Evolutionary conservation across 2,797 vertebrate species (phyloP).

Genomic region (Pseudochaenichthys georgianus): DNA sequence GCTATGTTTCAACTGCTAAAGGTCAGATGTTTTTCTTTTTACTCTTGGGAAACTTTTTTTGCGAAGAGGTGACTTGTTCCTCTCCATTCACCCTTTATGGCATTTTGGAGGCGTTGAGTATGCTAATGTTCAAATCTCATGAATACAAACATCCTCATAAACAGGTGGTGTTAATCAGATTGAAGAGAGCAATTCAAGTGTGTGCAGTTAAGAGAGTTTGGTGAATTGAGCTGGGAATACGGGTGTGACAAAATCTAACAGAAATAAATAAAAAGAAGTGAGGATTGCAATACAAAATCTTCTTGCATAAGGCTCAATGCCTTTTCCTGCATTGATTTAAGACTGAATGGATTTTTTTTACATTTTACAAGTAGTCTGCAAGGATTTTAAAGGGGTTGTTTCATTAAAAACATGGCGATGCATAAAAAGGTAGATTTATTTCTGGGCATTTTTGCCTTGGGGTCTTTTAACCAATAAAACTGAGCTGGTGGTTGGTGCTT

Average conservation of each 20-base stretch:
- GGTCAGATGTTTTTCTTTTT: neutral
- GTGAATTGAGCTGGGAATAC: neutral
- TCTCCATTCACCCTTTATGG: neutral
- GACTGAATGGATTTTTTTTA: too few species aligned
- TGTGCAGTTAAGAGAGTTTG: neutral
- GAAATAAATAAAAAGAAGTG: neutral
- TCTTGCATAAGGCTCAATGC: neutral
- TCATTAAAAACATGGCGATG: neutral
- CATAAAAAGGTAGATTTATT: neutral
- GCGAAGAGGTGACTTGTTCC: neutral
- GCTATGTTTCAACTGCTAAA: neutral
- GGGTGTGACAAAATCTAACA: neutral
- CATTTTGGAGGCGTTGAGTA: neutral
- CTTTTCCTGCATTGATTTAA: too few species aligned
- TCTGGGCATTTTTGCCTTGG: neutral
- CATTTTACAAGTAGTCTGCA: too few species aligned
- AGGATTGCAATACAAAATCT: neutral
- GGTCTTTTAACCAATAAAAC: slow-evolving; percentile 8
- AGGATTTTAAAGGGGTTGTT: neutral
- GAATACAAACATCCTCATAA: slow-evolving; percentile 3
- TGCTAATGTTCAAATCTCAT: neutral
- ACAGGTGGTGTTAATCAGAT: slow-evolving; percentile 2
- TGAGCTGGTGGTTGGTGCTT: slow-evolving; percentile 17
- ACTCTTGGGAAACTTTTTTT: neutral
- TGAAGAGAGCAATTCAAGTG: neutral